Conservation (phyloP, 2,113 vertebrate genomes). For the Nycticorax nycticorax region DNA sequence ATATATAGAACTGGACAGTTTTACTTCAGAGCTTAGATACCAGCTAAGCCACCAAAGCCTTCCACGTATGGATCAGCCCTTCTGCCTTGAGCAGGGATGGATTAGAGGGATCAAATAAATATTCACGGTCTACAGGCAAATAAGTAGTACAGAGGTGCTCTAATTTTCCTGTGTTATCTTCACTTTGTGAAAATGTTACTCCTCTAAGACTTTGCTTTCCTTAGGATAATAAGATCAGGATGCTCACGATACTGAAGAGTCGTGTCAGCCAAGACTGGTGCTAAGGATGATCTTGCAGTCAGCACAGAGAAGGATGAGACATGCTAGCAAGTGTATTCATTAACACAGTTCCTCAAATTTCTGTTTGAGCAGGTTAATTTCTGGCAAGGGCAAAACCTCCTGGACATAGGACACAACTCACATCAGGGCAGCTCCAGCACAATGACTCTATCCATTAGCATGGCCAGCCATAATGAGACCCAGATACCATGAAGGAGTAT, state of each 20-base stretch:
- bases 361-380: background rate
- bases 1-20: background rate
- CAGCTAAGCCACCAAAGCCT: background rate
- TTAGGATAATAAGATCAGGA: background rate
- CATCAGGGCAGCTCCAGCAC: background rate
- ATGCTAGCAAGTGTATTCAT: background rate
- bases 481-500: background rate
- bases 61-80: background rate
- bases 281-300: background rate
- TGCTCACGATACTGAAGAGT: background rate
- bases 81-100: background rate
- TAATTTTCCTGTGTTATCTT: background rate
- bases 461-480: background rate
- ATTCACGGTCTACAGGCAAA: background rate
- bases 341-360: background rate
- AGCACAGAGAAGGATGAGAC: background rate
- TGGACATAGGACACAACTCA: rapidly evolving
- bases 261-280: background rate
- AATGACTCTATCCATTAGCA: background rate
- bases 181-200: background rate
- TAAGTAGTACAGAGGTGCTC: background rate
- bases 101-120: background rate
- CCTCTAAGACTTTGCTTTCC: background rate
- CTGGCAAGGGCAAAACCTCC: background rate
- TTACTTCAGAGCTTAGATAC: background rate